Evolutionary conservation across 2,888 invertebrate genomes (phyloP).

Genomic region (Apodemia hepburni): DNA sequence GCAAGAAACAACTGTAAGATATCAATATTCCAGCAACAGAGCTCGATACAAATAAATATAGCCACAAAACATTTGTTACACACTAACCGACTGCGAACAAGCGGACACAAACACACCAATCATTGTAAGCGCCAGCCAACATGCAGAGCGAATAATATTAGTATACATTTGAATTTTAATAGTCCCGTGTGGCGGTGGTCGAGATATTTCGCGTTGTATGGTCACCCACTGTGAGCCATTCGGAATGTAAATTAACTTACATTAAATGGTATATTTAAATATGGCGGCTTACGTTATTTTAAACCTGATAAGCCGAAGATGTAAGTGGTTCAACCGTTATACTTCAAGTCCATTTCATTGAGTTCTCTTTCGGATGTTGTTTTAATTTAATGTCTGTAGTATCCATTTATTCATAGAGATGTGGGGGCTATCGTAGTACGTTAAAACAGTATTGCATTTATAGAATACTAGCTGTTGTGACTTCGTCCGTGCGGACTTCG

Average conservation of each 20-base stretch:
- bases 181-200: constrained; percentile 19
- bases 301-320: background rate
- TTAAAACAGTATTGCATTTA: too few relatives aligned
- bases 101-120: constrained; percentile 18
- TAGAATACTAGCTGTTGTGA: too few relatives aligned
- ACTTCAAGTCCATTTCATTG: background rate
- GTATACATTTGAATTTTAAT: constrained; percentile 23
- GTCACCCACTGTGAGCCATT: constrained; percentile 20
- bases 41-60: background rate
- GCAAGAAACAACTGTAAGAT: background rate
- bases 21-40: background rate
- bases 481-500: too few relatives aligned
- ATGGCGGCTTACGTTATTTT: background rate
- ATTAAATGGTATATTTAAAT: background rate
- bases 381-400: too few relatives aligned
- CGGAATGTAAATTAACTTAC: background rate
- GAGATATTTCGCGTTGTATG: constrained; percentile 17
- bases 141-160: constrained; percentile 22
- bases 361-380: background rate
- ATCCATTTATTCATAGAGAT: too few relatives aligned
- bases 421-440: too few relatives aligned
- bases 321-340: background rate
- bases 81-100: constrained; percentile 16
- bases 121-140: constrained; percentile 19
- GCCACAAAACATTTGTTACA: background rate